phyloP scores from a whole-genome alignment of 2,888 invertebrate genomes.

The Erebia palarica region DNA sequence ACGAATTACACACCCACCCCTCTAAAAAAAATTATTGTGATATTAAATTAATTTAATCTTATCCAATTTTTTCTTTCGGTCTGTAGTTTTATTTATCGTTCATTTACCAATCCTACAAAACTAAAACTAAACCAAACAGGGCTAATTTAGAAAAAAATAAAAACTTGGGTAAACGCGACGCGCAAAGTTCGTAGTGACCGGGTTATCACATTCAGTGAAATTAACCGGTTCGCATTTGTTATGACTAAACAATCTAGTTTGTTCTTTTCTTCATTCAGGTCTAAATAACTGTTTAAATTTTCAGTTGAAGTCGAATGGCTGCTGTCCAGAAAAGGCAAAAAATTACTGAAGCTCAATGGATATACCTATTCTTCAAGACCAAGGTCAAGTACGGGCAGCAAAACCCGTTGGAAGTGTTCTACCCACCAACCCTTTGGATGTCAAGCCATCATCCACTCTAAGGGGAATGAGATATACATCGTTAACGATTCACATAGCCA shows the following conservation, averaged over 20 bases:
- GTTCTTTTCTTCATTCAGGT: background rate
- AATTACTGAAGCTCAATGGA: conserved; percentile 43
- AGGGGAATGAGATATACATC: conserved; percentile 33
- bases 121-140: too few species aligned
- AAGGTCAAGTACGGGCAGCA: background rate
- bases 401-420: conserved; percentile 42
- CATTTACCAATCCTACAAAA: too few species aligned
- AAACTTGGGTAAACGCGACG: too few species aligned
- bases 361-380: conserved; percentile 43
- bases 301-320: conserved; percentile 36
- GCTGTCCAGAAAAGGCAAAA: conserved; percentile 44
- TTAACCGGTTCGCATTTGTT: too few species aligned
- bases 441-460: conserved; percentile 42
- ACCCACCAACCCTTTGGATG: conserved; percentile 50
- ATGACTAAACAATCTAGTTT: too few species aligned
- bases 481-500: conserved; percentile 39
- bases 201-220: too few species aligned
- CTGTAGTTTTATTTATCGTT: too few species aligned
- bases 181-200: too few species aligned
- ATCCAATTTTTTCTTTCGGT: background rate
- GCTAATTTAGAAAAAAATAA: too few species aligned
- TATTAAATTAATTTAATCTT: background rate
- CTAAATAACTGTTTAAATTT: background rate
- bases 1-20: conserved; percentile 1
- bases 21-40: background rate